Evolutionary conservation across 2,888 invertebrate genomes (phyloP), one percentile per base, ranked within the genome.

Genomic region (Acanthosepion esculentum): DNA sequence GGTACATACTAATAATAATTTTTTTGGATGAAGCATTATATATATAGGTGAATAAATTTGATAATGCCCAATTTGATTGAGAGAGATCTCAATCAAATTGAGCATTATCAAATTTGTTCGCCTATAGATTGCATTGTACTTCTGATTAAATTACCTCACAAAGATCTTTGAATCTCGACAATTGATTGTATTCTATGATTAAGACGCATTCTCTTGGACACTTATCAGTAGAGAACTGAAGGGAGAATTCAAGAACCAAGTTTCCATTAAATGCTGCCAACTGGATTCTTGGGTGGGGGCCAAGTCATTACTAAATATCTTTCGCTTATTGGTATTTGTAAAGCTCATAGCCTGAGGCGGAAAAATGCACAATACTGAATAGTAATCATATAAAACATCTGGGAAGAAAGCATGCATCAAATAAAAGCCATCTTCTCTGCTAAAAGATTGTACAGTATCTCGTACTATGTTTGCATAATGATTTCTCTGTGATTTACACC

Each of bases 151-250:
- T 78, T 78, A 78, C 15, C 78, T 8, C n/a, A 2, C 12, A 15
- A 78, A 78, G 78, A 78, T 78, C 78, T 78, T 78, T 78, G n/a
- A n/a, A 78, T 33, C 78, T 78, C 33, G 78, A 78, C 78, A n/a
- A 33, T 15, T n/a, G n/a, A n/a, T n/a, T 78, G n/a, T 78, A 78
- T 78, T 78, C 33, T 78, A n/a, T 78, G 78, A 78, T n/a, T n/a
- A 78, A n/a, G 78, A 78, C 1, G 10, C 29, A 10, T 78, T 78
- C 78, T n/a, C 78, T 78, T 78, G n/a, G 78, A n/a, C 78, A 78
- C n/a, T 78, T 23, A 59, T 59, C 23, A 23, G 5, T 23, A 23
- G 59, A 23, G 59, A 59, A 59, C 78, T 8, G 10, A 78, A 78
- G 78, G 78, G 78, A 78, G n/a, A 33, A 78, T 78, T 78, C 78